phyloP scores from a whole-genome alignment of 2,797 vertebrate species.

The Eospalax fontanierii region DNA sequence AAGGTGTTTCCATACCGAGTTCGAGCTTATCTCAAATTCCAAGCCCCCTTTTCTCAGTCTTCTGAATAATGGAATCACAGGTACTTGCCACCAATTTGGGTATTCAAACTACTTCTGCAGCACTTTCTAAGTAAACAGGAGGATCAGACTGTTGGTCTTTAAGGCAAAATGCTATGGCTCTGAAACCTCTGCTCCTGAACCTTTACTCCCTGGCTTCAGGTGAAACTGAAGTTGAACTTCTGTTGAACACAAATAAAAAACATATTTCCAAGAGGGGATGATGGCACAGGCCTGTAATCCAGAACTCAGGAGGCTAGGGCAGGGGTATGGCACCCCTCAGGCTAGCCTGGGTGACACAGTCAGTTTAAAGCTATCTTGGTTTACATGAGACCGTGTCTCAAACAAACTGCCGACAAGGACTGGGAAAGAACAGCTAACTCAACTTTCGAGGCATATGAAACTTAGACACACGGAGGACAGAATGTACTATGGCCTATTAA shows the following conservation, averaged over 20 bases:
- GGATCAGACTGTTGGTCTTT: not conserved
- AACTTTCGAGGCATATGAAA: not conserved
- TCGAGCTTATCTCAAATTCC: not conserved
- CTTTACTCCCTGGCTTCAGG: not conserved
- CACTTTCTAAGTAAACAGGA: not conserved
- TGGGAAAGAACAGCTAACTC: not conserved
- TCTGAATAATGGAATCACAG: not conserved
- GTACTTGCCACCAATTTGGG: too few species aligned
- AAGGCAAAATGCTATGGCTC: not conserved
- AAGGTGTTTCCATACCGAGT: not conserved
- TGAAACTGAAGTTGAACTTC: not conserved
- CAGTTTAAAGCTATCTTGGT: too few species aligned
- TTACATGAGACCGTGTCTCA: not conserved
- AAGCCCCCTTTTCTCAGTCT: not conserved
- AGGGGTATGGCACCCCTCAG: not conserved
- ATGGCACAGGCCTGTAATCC: not conserved
- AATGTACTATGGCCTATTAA: not conserved
- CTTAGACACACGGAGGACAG: not conserved
- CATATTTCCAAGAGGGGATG: not conserved
- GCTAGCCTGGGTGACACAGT: not conserved
- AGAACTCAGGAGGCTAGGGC: not conserved
- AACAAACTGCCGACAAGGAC: not conserved
- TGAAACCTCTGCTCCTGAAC: not conserved
- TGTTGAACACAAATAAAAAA: not conserved
- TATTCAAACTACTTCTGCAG: not conserved